Evolutionary conservation across 2,888 invertebrate species (phyloP).

Genomic region (Luperina nickerlii): DNA sequence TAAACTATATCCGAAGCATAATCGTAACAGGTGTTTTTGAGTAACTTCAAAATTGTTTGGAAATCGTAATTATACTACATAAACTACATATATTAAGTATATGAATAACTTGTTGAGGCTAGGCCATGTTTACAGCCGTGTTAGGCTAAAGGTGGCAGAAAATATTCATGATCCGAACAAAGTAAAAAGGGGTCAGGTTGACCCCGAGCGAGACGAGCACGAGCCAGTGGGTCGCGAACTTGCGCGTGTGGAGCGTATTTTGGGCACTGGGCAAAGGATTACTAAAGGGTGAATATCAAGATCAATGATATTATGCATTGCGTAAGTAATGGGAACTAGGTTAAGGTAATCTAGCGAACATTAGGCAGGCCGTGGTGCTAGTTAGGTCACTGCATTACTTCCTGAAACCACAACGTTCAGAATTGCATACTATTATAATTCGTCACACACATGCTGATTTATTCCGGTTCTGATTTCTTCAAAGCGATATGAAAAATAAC

Average conservation of each 20-base stretch:
- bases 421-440: neutral
- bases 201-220: slow-evolving; percentile 49
- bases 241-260: slow-evolving; percentile 23
- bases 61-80: neutral
- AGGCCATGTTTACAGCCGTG: slow-evolving; percentile 6
- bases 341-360: slow-evolving; percentile 6
- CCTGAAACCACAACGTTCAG: neutral
- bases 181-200: slow-evolving; percentile 63
- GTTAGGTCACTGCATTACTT: neutral
- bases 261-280: slow-evolving; percentile 23
- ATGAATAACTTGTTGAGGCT: neutral
- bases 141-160: slow-evolving; percentile 40
- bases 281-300: slow-evolving; percentile 13
- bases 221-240: slow-evolving; percentile 63
- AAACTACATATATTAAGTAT: neutral
- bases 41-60: neutral
- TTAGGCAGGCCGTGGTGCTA: neutral
- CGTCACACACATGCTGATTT: neutral
- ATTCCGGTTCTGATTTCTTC: neutral
- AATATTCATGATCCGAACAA: slow-evolving; percentile 63
- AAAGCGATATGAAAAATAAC: neutral
- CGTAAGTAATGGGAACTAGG: neutral
- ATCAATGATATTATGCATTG: slow-evolving; percentile 3
- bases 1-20: neutral
- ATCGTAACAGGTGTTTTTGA: neutral